Evolutionary conservation across 2,888 invertebrate genomes (phyloP).

Genomic region (Alitta virens): DNA sequence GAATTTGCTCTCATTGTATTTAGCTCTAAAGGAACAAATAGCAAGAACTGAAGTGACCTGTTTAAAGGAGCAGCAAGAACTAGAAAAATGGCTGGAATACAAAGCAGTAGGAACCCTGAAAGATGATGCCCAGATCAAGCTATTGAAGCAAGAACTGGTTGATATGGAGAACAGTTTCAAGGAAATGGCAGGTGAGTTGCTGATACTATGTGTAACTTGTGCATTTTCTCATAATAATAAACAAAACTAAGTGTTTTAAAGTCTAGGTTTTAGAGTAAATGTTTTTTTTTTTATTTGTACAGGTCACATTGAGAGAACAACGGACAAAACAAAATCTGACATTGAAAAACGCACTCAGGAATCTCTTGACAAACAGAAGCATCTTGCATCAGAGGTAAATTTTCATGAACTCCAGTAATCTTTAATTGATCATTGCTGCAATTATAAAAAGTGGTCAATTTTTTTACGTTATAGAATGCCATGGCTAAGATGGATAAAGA

Average conservation of each 20-base stretch:
- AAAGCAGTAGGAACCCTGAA: conserved; percentile 42
- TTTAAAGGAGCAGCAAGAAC: conserved; percentile 34
- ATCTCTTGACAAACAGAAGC: conserved; percentile 48
- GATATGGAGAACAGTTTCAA: conserved; percentile 51
- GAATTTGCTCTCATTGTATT: no score
- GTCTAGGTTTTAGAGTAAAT: neutral
- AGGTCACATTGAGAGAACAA: conserved; percentile 43
- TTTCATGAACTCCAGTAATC: neutral
- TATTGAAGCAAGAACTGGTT: conserved; percentile 46
- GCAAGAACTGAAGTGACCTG: conserved; percentile 38
- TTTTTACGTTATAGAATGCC: conserved; percentile 46
- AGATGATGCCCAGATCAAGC: conserved; percentile 43
- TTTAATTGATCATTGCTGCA: neutral
- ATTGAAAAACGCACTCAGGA: conserved; percentile 42
- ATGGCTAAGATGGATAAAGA: conserved; percentile 52
- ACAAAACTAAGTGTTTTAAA: neutral
- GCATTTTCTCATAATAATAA: neutral
- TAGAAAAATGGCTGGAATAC: conserved; percentile 45
- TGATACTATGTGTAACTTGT: neutral
- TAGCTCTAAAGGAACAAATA: conserved; percentile 39
- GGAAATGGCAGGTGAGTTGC: conserved; percentile 46
- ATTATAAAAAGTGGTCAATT: neutral
- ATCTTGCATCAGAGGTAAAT: conserved; percentile 49
- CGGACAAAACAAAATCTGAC: conserved; percentile 39
- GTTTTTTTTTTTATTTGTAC: neutral